A percentile compares a stretch with the other conserved stretches of the same genome.
phyloP scores from a whole-genome alignment of 2,113 vertebrate species.

The Gambusia holbrooki region DNA sequence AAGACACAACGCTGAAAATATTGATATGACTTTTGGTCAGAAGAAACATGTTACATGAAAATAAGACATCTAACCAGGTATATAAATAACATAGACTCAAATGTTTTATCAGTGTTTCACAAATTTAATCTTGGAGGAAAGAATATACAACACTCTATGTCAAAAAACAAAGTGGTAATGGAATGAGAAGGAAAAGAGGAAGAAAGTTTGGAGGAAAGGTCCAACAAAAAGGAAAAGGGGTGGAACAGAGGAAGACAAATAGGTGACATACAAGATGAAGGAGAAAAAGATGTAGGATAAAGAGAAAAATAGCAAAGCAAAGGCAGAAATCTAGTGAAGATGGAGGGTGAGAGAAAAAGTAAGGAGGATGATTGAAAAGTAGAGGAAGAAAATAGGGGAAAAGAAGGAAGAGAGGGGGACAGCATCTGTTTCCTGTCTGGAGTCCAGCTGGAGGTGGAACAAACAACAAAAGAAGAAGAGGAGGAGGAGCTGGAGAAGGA shows the following conservation, averaged over 20 bases:
- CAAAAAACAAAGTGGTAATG: neutral
- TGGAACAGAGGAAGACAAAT: slow-evolving; percentile 18
- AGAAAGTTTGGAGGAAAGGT: neutral
- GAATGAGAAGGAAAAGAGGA: neutral
- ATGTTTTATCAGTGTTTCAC: no score
- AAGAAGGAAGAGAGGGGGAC: slow-evolving; percentile 44
- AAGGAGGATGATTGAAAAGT: slow-evolving; percentile 33
- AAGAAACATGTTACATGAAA: no score
- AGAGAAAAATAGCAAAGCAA: slow-evolving; percentile 14
- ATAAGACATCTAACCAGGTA: no score
- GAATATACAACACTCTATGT: no score
- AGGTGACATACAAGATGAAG: neutral
- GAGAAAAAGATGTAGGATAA: slow-evolving; percentile 13
- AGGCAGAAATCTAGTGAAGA: slow-evolving; percentile 13
- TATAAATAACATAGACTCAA: no score
- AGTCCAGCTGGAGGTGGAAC: slow-evolving; percentile 76
- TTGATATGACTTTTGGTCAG: no score
- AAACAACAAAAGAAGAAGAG: slow-evolving; percentile 68
- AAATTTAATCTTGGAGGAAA: no score
- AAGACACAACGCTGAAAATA: no score
- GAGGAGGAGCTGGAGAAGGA: slow-evolving; percentile 34
- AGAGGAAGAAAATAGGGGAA: slow-evolving; percentile 48
- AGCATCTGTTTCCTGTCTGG: slow-evolving; percentile 78
- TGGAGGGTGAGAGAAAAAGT: slow-evolving; percentile 28
- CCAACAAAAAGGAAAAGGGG: neutral